A percentile compares a stretch with the other conserved stretches of the same genome.
Evolutionary conservation across 2,113 vertebrate species (phyloP).

Genomic region (Gnathonemus longibarbis): DNA sequence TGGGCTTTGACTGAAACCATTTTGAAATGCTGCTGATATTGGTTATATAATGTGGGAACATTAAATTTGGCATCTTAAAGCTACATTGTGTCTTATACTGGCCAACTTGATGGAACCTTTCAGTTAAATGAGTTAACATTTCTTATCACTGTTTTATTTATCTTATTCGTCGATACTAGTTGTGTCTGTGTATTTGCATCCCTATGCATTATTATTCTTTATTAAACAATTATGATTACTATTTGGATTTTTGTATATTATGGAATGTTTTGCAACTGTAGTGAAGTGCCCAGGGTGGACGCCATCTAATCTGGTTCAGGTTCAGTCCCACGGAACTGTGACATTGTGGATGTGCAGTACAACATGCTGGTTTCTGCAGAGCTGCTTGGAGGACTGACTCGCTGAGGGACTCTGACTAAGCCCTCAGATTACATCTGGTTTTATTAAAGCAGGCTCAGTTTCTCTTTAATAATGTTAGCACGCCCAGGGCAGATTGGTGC

Average conservation of each 20-base stretch:
- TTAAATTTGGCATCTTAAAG: conserved; percentile 71
- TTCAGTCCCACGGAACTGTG: neutral
- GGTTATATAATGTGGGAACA: conserved; percentile 67
- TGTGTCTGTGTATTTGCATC: neutral
- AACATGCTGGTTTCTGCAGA: too few species aligned
- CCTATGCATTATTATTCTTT: neutral
- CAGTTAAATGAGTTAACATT: neutral
- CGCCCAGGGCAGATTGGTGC: neutral
- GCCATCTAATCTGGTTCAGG: neutral
- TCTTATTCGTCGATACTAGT: neutral
- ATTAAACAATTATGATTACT: neutral
- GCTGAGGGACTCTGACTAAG: neutral
- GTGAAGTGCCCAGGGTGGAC: neutral
- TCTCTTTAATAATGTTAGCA: neutral
- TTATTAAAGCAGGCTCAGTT: neutral
- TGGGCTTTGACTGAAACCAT: neutral
- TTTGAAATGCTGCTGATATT: conserved; percentile 68
- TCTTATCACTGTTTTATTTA: neutral
- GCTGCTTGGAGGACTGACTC: neutral
- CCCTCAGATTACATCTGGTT: neutral
- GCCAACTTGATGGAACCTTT: neutral
- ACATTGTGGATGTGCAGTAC: neutral
- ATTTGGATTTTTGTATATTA: neutral
- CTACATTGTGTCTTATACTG: conserved; percentile 45
- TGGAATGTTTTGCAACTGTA: neutral